Conservation (phyloP, 2,113 vertebrate genomes). For the Archocentrus centrarchus region DNA sequence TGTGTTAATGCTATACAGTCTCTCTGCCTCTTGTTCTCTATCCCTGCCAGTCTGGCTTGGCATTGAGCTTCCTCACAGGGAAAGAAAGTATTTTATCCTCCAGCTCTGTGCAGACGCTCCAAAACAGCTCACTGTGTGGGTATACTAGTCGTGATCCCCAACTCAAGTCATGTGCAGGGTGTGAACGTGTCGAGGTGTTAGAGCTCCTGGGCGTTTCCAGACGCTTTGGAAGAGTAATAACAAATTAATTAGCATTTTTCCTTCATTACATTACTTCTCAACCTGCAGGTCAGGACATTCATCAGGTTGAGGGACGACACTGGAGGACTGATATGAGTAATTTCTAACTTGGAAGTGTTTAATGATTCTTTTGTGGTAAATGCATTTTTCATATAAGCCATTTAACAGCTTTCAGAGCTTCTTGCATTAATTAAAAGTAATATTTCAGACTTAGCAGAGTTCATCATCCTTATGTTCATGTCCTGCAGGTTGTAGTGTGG, state of each 20-base stretch:
- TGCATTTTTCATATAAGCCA: not conserved
- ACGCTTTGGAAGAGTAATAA: not conserved
- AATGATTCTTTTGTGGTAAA: not conserved
- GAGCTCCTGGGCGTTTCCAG: not conserved
- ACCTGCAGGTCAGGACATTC: not conserved
- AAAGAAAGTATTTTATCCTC: not conserved
- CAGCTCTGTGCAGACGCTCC: slow-evolving; percentile 17
- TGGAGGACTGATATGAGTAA: not conserved
- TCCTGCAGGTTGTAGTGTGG: accelerated
- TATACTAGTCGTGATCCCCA: slow-evolving; percentile 18
- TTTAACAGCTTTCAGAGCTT: not conserved
- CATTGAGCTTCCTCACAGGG: not conserved
- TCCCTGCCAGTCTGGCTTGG: not conserved
- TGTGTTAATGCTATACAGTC: not conserved
- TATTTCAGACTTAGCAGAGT: not conserved
- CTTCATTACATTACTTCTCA: not conserved
- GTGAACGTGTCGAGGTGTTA: accelerated
- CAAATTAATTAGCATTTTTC: not conserved
- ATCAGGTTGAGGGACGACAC: not conserved
- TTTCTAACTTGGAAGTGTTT: not conserved
- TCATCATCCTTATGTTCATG: not conserved
- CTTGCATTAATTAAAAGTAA: not conserved
- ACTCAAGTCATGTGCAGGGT: not conserved
- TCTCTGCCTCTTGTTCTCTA: not conserved
- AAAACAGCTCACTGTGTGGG: slow-evolving; percentile 33